These are phyloP conservation scores for Dicentrarchus labrax DNA, from an alignment of 2,113 vertebrate species.

Conservation along the genomic window DNA sequence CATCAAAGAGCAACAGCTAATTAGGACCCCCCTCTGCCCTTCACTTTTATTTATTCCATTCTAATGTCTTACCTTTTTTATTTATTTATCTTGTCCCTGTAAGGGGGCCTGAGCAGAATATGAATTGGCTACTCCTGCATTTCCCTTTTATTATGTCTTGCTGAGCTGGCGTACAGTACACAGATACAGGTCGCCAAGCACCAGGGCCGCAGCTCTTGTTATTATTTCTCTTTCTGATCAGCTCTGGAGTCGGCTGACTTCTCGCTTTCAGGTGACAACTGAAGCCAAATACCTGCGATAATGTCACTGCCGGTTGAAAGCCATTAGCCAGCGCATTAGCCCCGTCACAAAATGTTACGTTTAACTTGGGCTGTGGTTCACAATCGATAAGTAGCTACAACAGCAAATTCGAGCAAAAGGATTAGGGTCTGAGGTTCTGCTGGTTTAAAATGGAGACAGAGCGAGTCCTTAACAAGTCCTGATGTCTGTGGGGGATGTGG, in stretches of 20 bases:
- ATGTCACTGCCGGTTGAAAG: slow-evolving; percentile 22
- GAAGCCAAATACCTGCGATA: slow-evolving; percentile 15
- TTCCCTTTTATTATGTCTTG: slow-evolving; percentile 43
- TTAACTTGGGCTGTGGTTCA: slow-evolving; percentile 18
- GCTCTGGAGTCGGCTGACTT: slow-evolving; percentile 12
- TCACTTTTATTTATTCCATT: slow-evolving; percentile 80
- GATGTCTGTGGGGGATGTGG: slow-evolving; percentile 47
- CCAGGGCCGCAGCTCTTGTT: slow-evolving; percentile 6
- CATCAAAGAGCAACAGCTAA: slow-evolving; percentile 85
- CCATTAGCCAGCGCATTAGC: slow-evolving; percentile 35
- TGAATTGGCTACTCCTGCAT: slow-evolving; percentile 50
- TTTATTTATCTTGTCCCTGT: slow-evolving; percentile 67
- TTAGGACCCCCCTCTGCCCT: slow-evolving; percentile 72
- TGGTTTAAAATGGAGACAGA: slow-evolving; percentile 56
- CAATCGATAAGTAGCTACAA: slow-evolving; percentile 48
- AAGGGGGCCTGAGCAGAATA: slow-evolving; percentile 67
- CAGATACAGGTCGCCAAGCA: slow-evolving; percentile 40
- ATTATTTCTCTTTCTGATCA: slow-evolving; percentile 21
- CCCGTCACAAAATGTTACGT: slow-evolving; percentile 44
- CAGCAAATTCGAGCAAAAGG: slow-evolving; percentile 23
- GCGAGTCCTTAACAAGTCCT: slow-evolving; percentile 50
- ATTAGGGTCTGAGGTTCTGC: slow-evolving; percentile 27
- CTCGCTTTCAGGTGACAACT: slow-evolving; percentile 7
- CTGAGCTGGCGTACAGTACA: slow-evolving; percentile 68
- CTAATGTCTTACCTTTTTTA: slow-evolving; percentile 71